Evolutionary conservation across 2,888 invertebrate species (phyloP).

Genomic region (Frankliniella fusca): DNA sequence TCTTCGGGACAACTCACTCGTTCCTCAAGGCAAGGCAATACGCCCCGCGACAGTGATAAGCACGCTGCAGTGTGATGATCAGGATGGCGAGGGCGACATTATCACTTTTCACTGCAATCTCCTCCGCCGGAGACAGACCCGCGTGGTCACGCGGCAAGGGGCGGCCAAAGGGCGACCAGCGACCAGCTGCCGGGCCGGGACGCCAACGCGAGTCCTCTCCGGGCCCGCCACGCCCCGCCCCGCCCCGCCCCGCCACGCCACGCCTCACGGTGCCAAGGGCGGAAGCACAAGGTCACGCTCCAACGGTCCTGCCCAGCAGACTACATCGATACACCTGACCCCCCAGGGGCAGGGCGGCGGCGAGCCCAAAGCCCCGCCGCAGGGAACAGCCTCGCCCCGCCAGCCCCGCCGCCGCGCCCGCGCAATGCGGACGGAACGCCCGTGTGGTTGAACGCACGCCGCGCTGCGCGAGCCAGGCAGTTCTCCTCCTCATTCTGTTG

Average conservation of each 20-base stretch:
- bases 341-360: neutral
- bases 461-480: neutral
- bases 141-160: neutral
- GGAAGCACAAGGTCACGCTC: constrained; percentile 6
- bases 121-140: no score
- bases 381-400: neutral
- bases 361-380: neutral
- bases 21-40: no score
- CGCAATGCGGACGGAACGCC: no score
- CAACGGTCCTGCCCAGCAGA: neutral
- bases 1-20: no score
- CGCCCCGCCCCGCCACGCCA: neutral
- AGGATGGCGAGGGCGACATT: no score
- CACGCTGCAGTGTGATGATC: no score
- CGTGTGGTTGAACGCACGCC: neutral
- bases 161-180: neutral
- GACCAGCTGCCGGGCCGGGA: neutral
- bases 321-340: no score
- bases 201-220: neutral
- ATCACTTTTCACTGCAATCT: no score
- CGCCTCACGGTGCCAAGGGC: neutral
- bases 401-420: neutral
- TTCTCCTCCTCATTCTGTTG: neutral
- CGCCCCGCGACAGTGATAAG: no score
- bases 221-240: neutral